Evolutionary conservation across 1,140 invertebrate species (phyloP), one percentile per base, ranked within the genome.

Genomic region (Wasmannia auropunctata): DNA sequence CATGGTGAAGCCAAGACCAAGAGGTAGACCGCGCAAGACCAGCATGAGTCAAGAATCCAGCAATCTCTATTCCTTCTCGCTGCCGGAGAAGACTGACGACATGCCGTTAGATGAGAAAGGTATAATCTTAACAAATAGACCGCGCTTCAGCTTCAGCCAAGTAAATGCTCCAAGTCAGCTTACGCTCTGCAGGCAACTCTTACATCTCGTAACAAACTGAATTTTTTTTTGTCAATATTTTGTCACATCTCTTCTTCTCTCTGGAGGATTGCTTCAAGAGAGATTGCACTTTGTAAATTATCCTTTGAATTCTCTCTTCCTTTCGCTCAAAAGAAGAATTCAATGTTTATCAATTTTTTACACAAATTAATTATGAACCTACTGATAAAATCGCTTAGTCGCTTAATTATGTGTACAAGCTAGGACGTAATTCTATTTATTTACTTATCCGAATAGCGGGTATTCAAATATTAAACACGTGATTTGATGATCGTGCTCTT

Each of bases 51-150:
- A 76, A 49, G 80, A 81, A 22, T 11, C 11, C 7, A 72, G 70
- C 25, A 54, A 88, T 7, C 67, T 90, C 11, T 94, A 90, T 87
- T 51, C 65, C 5, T 94, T 93, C 54, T 94, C 93, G 6, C 72
- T 84, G 8, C 92, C 93, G 1, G 89, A 92, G 2, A 69, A 88
- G 19, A 70, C 60, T 3, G 49, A 69, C 1, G 84, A 88, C 51
- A 25, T 70, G 28, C 85, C 87, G 40, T 72, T 67, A 22, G 81
- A 88, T 67, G 43, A 85, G 25, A 72, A 88, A 87, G 88, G 91
- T 90, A n/a, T n/a, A 84, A 72, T 19, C 84, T 70, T 1, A 7
- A 56, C n/a, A 72, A 25, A 2, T 25, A 6, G 14, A 14, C 1
- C 5, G 19, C n/a, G n/a, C n/a, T n/a, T n/a, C n/a, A n/a, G n/a